These are phyloP conservation scores for Archocentrus centrarchus DNA, from an alignment of 2,113 vertebrate genomes.

Conservation along the genomic window DNA sequence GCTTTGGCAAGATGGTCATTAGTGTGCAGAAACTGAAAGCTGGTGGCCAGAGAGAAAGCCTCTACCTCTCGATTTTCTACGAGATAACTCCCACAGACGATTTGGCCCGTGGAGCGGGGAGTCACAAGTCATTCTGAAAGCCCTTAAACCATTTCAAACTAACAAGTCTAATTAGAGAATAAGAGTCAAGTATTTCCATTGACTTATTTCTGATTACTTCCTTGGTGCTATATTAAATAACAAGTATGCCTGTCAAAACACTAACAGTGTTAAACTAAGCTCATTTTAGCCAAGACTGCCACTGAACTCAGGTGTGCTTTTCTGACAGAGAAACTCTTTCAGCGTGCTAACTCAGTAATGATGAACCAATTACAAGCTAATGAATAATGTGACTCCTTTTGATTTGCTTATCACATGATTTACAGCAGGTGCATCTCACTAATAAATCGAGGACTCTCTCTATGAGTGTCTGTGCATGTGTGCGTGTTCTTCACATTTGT, in stretches of 20 bases:
- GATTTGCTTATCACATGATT: neutral
- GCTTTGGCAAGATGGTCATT: conserved; percentile 73
- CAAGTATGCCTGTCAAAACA: neutral
- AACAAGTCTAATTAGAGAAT: conserved; percentile 46
- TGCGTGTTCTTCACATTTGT: neutral
- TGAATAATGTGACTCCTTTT: neutral
- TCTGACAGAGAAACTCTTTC: neutral
- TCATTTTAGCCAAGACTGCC: neutral
- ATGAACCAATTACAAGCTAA: neutral
- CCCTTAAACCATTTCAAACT: conserved; percentile 25
- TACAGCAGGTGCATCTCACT: neutral
- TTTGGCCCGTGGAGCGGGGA: conserved; percentile 37
- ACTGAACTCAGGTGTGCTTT: neutral
- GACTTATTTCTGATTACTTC: neutral
- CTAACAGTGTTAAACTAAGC: conserved; percentile 8
- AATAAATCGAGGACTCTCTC: neutral
- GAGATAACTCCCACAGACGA: conserved; percentile 56
- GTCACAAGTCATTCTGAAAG: conserved; percentile 50
- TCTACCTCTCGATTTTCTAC: conserved; percentile 51
- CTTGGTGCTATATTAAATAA: conserved; percentile 5
- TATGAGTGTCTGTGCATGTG: neutral
- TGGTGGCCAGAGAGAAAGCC: conserved; percentile 52
- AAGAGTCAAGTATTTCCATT: neutral
- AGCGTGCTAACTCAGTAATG: neutral
- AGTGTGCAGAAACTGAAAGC: conserved; percentile 68